Conservation (phyloP, 2,888 invertebrate genomes). For the Podabrus alpinus region DNA sequence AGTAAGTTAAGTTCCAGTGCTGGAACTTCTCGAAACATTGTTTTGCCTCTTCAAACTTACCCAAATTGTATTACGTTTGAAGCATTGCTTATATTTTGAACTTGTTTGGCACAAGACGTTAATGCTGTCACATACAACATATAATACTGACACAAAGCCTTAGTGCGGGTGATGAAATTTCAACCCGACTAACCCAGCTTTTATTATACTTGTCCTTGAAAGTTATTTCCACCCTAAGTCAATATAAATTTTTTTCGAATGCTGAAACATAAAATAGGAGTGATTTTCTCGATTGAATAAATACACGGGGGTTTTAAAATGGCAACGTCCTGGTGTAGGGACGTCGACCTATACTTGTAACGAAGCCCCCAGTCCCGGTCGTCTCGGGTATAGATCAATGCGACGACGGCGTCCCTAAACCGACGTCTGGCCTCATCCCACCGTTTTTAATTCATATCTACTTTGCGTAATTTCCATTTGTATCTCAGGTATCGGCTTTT, state of each 20-base stretch:
- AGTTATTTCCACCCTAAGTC: not conserved
- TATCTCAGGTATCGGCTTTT: not conserved
- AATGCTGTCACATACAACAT: not conserved
- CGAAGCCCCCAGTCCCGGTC: constrained; percentile 56
- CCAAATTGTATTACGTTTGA: not conserved
- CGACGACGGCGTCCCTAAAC: constrained; percentile 58
- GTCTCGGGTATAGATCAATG: constrained; percentile 61
- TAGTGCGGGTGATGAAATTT: not conserved
- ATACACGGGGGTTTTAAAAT: not conserved
- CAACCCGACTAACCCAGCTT: not conserved
- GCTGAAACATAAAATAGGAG: not conserved
- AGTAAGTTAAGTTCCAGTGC: no score
- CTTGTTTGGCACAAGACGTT: not conserved
- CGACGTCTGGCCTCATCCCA: constrained; percentile 66
- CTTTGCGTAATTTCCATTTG: not conserved
- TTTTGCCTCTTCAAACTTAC: not conserved
- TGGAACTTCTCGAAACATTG: not conserved
- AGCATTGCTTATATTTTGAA: not conserved
- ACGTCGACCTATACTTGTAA: constrained; percentile 51
- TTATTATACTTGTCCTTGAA: not conserved
- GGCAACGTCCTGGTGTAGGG: constrained; percentile 50
- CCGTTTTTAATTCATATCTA: constrained; percentile 15
- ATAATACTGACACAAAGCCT: not conserved
- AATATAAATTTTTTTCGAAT: not conserved
- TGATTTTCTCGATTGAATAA: not conserved